A percentile compares a stretch with the other conserved stretches of the same genome.
These are phyloP conservation scores for Proteles cristata DNA, from an alignment of 2,113 vertebrate genomes.

Conservation along the genomic window DNA sequence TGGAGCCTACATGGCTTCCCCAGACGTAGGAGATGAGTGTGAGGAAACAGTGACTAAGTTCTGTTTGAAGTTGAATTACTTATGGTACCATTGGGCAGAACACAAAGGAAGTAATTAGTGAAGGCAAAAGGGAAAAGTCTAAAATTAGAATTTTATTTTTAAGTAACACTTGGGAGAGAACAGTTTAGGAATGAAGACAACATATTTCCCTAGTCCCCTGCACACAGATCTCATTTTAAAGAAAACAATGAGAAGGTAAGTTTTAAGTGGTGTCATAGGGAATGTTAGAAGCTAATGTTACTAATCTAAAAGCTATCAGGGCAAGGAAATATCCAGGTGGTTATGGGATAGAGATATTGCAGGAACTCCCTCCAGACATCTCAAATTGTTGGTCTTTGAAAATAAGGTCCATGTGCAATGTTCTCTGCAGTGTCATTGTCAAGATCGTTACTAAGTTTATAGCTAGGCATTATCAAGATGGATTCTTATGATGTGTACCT, in stretches of 20 bases:
- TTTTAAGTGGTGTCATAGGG: conserved; percentile 71
- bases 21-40: neutral
- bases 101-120: conserved; percentile 61
- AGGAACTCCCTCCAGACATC: conserved; percentile 22
- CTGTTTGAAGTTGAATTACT: conserved; percentile 45
- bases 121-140: conserved; percentile 65
- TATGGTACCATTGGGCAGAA: neutral
- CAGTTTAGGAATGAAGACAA: conserved; percentile 50
- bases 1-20: neutral
- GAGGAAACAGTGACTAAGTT: neutral
- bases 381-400: conserved; percentile 50
- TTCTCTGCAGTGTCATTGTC: conserved; percentile 37
- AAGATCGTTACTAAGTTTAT: neutral
- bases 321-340: conserved; percentile 55
- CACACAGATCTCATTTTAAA: conserved; percentile 63
- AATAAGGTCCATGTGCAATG: neutral
- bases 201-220: neutral
- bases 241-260: conserved; percentile 60
- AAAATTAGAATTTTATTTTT: conserved; percentile 64
- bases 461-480: neutral
- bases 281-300: conserved; percentile 56
- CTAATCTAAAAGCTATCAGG: conserved; percentile 68
- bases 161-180: conserved; percentile 52
- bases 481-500: neutral
- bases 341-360: conserved; percentile 34